phyloP scores from a whole-genome alignment of 23 tunicate genomes.

The Clavelina lepadiformis region DNA sequence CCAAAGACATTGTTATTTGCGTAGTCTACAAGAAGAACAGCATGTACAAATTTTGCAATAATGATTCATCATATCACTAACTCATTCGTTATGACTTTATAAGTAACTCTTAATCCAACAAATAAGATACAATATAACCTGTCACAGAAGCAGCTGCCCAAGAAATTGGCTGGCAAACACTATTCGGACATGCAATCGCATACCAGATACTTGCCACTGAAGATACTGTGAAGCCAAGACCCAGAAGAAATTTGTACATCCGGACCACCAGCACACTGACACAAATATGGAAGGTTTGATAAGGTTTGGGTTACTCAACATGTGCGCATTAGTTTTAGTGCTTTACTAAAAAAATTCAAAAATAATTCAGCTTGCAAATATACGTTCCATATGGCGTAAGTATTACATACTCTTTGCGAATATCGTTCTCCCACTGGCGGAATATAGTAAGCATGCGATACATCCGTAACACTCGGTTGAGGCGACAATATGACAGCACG shows the following conservation, averaged over 20 bases:
- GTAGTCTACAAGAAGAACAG: conserved; percentile 52
- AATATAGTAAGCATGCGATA: conserved; percentile 35
- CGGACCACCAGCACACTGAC: conserved; percentile 56
- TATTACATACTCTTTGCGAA: conserved; percentile 37
- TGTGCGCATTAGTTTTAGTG: no score
- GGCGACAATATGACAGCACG: conserved; percentile 24
- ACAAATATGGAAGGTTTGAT: background rate
- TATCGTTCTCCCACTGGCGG: conserved; percentile 57
- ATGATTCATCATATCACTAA: background rate
- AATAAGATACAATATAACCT: conserved; percentile 17
- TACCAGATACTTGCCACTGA: conserved; percentile 41
- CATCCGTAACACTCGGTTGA: conserved; percentile 69
- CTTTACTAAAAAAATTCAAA: no score
- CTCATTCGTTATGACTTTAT: background rate
- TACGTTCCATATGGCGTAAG: conserved; percentile 1
- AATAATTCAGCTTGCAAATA: background rate
- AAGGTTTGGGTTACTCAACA: background rate
- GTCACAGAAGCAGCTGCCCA: conserved; percentile 45
- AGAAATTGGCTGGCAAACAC: conserved; percentile 23
- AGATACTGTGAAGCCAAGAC: conserved; percentile 34
- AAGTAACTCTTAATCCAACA: background rate
- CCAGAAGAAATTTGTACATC: conserved; percentile 49
- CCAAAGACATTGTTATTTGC: conserved; percentile 22
- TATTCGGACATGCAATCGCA: conserved; percentile 59
- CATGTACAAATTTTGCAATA: background rate